Percentiles rank a stretch among this genome's conserved stretches.
Evolutionary conservation across 2,888 invertebrate species (phyloP).

Genomic region (Drosophila neonasuta): DNA sequence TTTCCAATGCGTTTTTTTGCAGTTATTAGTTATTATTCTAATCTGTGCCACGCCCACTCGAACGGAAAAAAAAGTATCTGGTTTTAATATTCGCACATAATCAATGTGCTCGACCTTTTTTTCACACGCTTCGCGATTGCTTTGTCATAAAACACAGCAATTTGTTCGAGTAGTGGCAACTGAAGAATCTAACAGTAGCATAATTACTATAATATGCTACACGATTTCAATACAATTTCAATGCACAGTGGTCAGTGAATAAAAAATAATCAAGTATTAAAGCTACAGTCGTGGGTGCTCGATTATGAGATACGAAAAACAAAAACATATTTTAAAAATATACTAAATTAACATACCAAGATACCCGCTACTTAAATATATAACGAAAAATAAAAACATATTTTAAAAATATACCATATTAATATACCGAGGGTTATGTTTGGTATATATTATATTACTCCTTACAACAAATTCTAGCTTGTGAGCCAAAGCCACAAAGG

Average conservation of each 20-base stretch:
- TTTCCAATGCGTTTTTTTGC: constrained; percentile 8
- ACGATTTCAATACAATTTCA: constrained; percentile 16
- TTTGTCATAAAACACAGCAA: constrained; percentile 32
- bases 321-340: too few species aligned
- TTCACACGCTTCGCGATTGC: constrained; percentile 55
- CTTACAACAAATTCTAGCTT: too few species aligned
- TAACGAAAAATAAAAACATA: too few species aligned
- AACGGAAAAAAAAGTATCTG: background rate
- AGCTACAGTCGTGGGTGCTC: too few species aligned
- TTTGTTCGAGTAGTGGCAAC: constrained; percentile 37
- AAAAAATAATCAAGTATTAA: too few species aligned
- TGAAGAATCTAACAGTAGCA: constrained; percentile 46
- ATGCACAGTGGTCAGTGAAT: constrained; percentile 25
- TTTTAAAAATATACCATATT: too few species aligned
- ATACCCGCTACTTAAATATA: too few species aligned
- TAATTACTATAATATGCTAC: constrained; percentile 59
- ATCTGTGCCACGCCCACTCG: constrained; percentile 14
- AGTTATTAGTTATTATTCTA: background rate
- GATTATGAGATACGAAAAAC: too few species aligned
- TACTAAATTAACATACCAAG: too few species aligned
- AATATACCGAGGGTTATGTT: too few species aligned
- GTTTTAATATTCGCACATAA: constrained; percentile 23
- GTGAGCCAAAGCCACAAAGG: too few species aligned
- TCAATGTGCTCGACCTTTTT: constrained; percentile 45
- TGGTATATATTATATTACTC: too few species aligned